Evolutionary conservation across 53 echinoderm and acorn worm species (phyloP).

Genomic region (Hippasteria phrygiana): DNA sequence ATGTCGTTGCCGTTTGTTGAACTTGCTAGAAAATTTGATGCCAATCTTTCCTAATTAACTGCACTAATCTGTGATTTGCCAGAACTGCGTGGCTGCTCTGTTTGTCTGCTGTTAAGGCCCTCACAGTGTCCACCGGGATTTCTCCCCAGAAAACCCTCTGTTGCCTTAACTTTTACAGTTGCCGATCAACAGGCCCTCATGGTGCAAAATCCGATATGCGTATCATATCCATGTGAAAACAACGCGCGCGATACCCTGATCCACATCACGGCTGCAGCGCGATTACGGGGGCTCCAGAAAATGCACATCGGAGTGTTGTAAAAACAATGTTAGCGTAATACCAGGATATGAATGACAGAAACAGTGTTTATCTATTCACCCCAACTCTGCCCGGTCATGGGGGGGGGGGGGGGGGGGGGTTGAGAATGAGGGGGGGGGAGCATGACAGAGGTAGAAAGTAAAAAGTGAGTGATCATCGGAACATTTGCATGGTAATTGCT

Average conservation of each 20-base stretch:
- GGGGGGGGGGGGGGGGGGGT: slow-evolving; percentile 7
- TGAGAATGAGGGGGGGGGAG: neutral
- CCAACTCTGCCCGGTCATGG: neutral
- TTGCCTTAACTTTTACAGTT: slow-evolving; percentile 33
- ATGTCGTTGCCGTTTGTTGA: slow-evolving; percentile 45
- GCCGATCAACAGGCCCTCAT: slow-evolving; percentile 26
- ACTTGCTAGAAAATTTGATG: slow-evolving; percentile 48
- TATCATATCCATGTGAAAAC: slow-evolving; percentile 47
- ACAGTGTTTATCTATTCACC: slow-evolving; percentile 1
- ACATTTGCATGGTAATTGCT: slow-evolving; percentile 62
- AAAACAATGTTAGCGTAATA: slow-evolving; percentile 53
- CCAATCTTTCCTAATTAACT: slow-evolving; percentile 28
- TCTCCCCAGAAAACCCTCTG: slow-evolving; percentile 7
- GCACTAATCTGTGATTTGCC: slow-evolving; percentile 15
- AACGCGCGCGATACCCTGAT: neutral
- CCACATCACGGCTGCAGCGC: neutral
- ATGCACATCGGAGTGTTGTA: slow-evolving; percentile 42
- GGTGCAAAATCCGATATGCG: slow-evolving; percentile 51
- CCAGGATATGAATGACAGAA: slow-evolving; percentile 51
- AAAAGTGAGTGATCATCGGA: slow-evolving; percentile 54
- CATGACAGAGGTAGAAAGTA: neutral
- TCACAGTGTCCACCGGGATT: neutral
- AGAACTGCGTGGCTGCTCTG: neutral
- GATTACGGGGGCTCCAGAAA: slow-evolving; percentile 35
- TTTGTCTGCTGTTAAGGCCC: neutral